Conservation (phyloP, 1,140 invertebrate species). For the Dysdera silvatica region DNA sequence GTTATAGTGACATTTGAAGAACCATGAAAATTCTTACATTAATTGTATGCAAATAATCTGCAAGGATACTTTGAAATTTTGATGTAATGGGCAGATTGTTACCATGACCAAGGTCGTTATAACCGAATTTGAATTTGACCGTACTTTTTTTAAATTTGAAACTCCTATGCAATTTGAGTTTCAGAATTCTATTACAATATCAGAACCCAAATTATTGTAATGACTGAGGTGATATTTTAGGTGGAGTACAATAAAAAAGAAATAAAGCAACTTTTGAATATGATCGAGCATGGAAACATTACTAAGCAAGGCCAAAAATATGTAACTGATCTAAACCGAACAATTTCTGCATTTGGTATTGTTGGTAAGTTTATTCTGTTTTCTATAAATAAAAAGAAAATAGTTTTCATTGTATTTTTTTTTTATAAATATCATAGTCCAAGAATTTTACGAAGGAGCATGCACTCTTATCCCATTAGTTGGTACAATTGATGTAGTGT, state of each 20-base stretch:
- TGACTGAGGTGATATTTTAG: slow-evolving; percentile 35
- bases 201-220: neutral
- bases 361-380: slow-evolving; percentile 55
- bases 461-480: no score
- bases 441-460: no score
- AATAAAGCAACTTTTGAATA: slow-evolving; percentile 71
- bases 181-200: neutral
- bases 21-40: no score
- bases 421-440: neutral
- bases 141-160: no score
- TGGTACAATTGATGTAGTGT: no score
- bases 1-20: no score
- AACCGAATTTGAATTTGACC: no score
- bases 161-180: neutral
- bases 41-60: no score
- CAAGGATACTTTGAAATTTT: no score
- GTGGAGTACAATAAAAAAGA: slow-evolving; percentile 80
- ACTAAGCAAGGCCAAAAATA: slow-evolving; percentile 43
- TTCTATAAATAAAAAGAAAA: neutral
- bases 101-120: no score
- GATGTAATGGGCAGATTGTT: no score
- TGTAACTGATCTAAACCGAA: slow-evolving; percentile 55
- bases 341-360: slow-evolving; percentile 85
- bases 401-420: neutral
- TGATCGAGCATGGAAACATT: slow-evolving; percentile 73